Evolutionary conservation across 2,797 vertebrate species (phyloP).

Genomic region (Enteromius fasciolatus): DNA sequence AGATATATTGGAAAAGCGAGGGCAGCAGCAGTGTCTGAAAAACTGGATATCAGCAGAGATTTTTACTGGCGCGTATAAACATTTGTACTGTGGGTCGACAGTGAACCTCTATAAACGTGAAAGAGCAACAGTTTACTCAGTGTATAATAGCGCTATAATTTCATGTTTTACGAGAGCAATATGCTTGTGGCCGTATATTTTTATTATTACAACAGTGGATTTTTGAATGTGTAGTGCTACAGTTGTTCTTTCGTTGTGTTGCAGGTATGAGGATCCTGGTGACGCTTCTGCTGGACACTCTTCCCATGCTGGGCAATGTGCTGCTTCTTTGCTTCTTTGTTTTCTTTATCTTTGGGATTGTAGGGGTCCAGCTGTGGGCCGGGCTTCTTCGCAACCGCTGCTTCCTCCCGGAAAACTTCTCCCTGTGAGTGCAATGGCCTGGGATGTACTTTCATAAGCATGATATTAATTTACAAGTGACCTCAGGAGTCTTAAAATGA

Average conservation of each 20-base stretch:
- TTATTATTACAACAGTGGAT: constrained; percentile 13
- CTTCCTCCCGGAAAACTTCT: constrained; percentile 91
- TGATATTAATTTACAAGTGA: not conserved
- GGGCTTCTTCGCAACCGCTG: constrained; percentile 89
- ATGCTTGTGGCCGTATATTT: constrained; percentile 11
- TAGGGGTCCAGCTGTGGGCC: constrained; percentile 91
- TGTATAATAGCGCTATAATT: constrained; percentile 19
- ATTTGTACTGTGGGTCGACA: constrained; percentile 39
- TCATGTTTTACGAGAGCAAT: constrained; percentile 16
- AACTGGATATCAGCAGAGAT: constrained; percentile 24
- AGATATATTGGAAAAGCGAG: constrained; percentile 29
- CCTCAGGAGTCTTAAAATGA: not conserved
- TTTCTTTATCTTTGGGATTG: constrained; percentile 91
- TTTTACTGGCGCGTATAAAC: constrained; percentile 46
- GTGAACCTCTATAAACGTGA: constrained; percentile 32
- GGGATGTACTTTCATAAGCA: not conserved
- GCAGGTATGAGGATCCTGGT: constrained; percentile 96
- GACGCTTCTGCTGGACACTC: constrained; percentile 85
- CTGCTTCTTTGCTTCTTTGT: constrained; percentile 91
- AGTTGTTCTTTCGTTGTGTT: constrained; percentile 32
- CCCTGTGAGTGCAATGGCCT: constrained; percentile 84
- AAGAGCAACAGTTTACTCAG: constrained; percentile 9
- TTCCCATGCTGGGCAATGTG: constrained; percentile 90
- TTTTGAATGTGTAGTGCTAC: constrained; percentile 2
- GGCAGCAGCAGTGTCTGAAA: constrained; percentile 29